Evolutionary conservation across 2,113 vertebrate species (phyloP), one percentile per base, ranked within the genome.

Genomic region (Bagarius yarrelli): DNA sequence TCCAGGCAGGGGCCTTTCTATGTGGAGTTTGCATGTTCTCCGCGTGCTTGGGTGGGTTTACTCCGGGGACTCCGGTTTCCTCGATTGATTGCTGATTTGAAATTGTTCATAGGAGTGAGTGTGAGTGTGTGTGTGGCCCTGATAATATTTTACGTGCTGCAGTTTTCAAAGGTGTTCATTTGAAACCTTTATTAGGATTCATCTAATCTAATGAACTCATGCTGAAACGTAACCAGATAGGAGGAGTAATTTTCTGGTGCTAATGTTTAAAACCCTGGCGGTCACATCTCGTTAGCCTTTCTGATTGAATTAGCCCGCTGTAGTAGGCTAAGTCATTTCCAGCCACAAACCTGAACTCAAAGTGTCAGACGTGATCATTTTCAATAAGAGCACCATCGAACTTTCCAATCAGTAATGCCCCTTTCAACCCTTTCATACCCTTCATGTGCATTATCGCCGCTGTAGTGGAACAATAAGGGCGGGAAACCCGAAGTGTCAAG

Each of bases 401-500:
- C 66, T 59, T 52, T 72, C 27, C 27, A 34, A 59, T 72, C 69
- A 60, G 27, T 55, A 36, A 67, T 56, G 32, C 59, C 32, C 21
- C 21, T 23, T n/a, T 52, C 47, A 72, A 25, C 50, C 71, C 80
- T 76, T 55, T 69, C 53, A 76, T 30, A 57, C 72, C 52, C 63
- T 75, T 59, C 73, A 81, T 23, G 55, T 75, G 72, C 71, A 81
- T 75, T 76, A 81, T 9, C 34, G n/a, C 25, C 21, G 52, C 34
- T 30, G 52, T 25, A 81, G 80, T 81, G 50, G 60, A 56, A 59
- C 56, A 34, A 72, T 50, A 60, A 72, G 56, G 67, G 19, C 50
- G 47, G 72, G 34, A 32, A 72, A 76, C 21, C 32, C 40, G n/a
- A 75, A 27, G 30, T 63, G 50, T 81, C 71, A 44, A 34, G 71